These are phyloP conservation scores for Aleiodes sp. DNA, from an alignment of 1,140 invertebrate species.

Conservation along the genomic window DNA sequence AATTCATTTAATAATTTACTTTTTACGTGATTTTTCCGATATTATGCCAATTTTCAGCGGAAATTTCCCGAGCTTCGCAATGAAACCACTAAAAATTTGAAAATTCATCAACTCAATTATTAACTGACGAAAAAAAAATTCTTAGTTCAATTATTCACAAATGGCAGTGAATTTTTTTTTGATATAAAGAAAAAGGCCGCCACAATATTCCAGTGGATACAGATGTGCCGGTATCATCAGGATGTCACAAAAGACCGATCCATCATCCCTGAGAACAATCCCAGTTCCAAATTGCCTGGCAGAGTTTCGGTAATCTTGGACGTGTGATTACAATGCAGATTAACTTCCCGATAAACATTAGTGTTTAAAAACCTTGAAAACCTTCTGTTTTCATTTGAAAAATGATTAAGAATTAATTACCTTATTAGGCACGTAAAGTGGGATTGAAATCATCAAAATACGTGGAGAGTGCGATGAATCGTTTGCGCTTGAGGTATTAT, in stretches of 20 bases:
- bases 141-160: constrained; percentile 8
- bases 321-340: constrained; percentile 56
- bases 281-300: constrained; percentile 51
- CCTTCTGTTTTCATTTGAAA: not conserved
- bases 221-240: constrained; percentile 58
- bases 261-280: constrained; percentile 54
- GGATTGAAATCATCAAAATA: no score
- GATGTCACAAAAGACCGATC: constrained; percentile 54
- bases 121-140: constrained; percentile 18
- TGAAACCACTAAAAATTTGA: no score
- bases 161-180: no score
- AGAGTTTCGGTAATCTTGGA: constrained; percentile 22
- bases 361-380: constrained; percentile 16
- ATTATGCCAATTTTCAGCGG: no score
- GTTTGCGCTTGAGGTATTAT: no score
- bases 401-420: no score
- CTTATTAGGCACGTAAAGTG: no score
- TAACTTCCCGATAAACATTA: constrained; percentile 46
- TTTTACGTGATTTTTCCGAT: no score
- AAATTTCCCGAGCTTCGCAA: no score
- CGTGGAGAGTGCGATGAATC: no score
- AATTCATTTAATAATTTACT: no score
- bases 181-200: constrained; percentile 22
- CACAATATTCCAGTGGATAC: constrained; percentile 43
- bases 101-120: no score